Conservation (phyloP, 1,140 invertebrate species). For the Pseudomyrmex pallidus region DNA sequence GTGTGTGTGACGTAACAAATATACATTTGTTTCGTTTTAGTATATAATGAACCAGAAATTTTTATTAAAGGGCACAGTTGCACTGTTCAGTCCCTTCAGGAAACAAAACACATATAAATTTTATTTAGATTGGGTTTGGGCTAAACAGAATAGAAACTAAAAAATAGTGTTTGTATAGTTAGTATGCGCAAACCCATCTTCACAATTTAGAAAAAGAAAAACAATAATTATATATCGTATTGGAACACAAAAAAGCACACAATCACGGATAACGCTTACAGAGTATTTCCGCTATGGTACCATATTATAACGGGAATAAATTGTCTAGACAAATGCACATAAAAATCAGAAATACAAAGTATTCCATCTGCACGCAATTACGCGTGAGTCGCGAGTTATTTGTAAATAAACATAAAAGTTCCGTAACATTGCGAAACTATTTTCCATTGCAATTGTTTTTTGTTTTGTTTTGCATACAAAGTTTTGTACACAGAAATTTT, state of each 20-base stretch:
- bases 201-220: constrained; percentile 74
- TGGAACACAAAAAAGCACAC: constrained; percentile 37
- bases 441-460: background rate
- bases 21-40: constrained; percentile 13
- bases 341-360: constrained; percentile 61
- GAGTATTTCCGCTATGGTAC: constrained; percentile 35
- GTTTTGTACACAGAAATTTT: too few relatives aligned
- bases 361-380: constrained; percentile 41
- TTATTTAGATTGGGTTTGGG: constrained; percentile 65
- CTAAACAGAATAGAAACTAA: constrained; percentile 45
- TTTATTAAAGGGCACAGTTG: constrained; percentile 78
- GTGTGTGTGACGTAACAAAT: constrained; percentile 36
- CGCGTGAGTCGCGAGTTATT: constrained; percentile 48
- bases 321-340: constrained; percentile 54
- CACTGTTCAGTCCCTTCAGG: constrained; percentile 59
- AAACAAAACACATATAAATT: constrained; percentile 72
- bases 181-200: constrained; percentile 74
- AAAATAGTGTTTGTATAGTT: constrained; percentile 70
- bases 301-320: constrained; percentile 29
- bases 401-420: constrained; percentile 27
- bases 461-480: too few relatives aligned
- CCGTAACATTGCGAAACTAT: constrained; percentile 20
- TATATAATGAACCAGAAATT: constrained; percentile 78
- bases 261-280: constrained; percentile 37
- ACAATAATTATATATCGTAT: constrained; percentile 41